Base-by-base conservation (phyloP, 1,140 invertebrate genomes). In the Halyomorpha halys region DNA sequence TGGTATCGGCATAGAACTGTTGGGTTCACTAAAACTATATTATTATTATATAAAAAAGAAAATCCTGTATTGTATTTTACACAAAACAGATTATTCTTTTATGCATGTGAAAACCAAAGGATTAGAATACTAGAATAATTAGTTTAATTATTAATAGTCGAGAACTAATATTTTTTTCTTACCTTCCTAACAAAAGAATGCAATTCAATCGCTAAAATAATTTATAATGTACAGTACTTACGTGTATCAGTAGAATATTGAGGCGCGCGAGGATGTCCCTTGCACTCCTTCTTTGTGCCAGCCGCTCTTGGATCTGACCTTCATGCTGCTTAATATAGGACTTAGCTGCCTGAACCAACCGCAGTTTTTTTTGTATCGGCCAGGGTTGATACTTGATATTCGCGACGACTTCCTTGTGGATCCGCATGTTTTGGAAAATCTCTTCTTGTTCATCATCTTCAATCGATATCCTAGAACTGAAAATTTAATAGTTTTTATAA, bases 381-480 rank as follows among this genome's bases (percentile, higher is more conserved):
- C 93, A 91, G 3, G 93, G 90, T 72, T 97, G 92, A 67, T 88
- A 83, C 71, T 91, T 90, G 3, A 95, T 86, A 27, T 86, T 90
- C 62, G 85, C 84, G 47, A 97, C 79, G 0, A 97, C 90, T 75
- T 97, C 92, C 74, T 97, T 97, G 74, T 97, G 93, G 21, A 95
- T 75, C 67, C 88, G 84, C 54, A 98, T 86, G 69, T 92, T 93
- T 73, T 95, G 90, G 71, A 91, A 88, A 63, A 97, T 89, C 74
- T 90, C 86, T 68, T 94, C 90, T 72, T 94, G 85, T 0, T 81
- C 84, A 19, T 62, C 67, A 34, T 89, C 88, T 27, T 90, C 88
- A 70, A 89, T 81, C 2, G 84, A 85, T 68, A 87, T 86, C 5
- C 82, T 84, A 3, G 86, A 87, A 47, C 87, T 89, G 70, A 25